Percentiles rank a stretch among this genome's conserved stretches.
Conservation (phyloP, 2,113 vertebrate genomes). For the Hippopotamus amphibius region DNA sequence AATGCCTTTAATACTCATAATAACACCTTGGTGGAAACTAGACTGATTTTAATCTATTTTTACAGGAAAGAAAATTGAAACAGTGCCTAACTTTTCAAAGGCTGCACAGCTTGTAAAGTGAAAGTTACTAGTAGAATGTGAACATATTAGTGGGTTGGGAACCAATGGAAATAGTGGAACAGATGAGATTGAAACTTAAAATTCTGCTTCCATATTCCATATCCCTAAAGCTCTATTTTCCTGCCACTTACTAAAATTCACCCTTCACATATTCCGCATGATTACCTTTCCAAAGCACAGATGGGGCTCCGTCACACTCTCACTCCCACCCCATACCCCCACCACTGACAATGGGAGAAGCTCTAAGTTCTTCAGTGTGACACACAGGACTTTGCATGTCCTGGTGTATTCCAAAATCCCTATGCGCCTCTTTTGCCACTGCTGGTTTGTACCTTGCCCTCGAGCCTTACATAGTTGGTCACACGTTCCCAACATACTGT, state of each 20-base stretch:
- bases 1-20: neutral
- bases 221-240: neutral
- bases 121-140: neutral
- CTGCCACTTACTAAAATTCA: neutral
- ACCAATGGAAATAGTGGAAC: neutral
- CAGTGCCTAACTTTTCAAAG: neutral
- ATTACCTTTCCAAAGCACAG: neutral
- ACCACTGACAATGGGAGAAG: neutral
- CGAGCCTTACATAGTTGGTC: neutral
- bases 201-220: neutral
- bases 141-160: neutral
- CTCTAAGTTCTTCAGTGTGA: neutral
- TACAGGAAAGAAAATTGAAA: neutral
- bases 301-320: neutral
- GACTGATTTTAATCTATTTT: neutral
- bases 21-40: neutral
- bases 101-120: neutral
- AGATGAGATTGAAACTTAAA: neutral
- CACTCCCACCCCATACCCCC: rapidly evolving
- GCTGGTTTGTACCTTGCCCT: neutral
- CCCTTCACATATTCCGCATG: neutral
- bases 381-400: neutral
- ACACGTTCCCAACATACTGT: neutral
- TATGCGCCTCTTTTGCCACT: neutral
- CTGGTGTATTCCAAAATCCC: neutral